Percentiles rank a stretch among this genome's conserved stretches.
phyloP scores from a whole-genome alignment of 2,888 invertebrate genomes.

The Tinea semifulvella region DNA sequence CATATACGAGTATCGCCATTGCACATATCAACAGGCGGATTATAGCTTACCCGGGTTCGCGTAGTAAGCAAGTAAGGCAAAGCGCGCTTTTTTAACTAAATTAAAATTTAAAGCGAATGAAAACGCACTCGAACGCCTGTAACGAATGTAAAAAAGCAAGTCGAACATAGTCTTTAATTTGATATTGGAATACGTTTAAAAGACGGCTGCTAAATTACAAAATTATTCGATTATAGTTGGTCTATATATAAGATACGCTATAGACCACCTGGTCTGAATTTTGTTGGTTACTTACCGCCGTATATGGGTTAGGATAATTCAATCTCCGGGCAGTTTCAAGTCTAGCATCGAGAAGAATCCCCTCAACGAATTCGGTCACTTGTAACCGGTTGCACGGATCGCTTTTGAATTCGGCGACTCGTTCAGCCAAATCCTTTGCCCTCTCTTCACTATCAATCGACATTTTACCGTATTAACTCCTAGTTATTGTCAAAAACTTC shows the following conservation, averaged over 20 bases:
- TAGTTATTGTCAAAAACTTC: not conserved
- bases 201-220: too few species aligned
- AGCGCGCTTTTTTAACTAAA: too few species aligned
- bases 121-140: too few species aligned
- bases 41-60: too few species aligned
- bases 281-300: not conserved
- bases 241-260: not conserved
- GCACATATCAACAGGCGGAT: too few species aligned
- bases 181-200: too few species aligned
- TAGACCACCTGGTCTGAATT: not conserved
- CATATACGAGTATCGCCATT: too few species aligned
- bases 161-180: too few species aligned
- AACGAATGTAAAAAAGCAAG: too few species aligned
- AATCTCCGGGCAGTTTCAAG: constrained; percentile 3
- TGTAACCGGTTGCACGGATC: constrained; percentile 68
- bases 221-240: too few species aligned
- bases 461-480: not conserved
- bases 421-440: constrained; percentile 37
- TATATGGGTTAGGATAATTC: constrained; percentile 3
- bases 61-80: too few species aligned
- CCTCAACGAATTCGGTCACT: constrained; percentile 67
- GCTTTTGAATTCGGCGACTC: constrained; percentile 66
- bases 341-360: not conserved
- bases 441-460: constrained; percentile 5
- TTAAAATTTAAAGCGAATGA: too few species aligned